Evolutionary conservation across 1,140 invertebrate species (phyloP), one percentile per base, ranked within the genome.

Genomic region (Drosophila nikananu): DNA sequence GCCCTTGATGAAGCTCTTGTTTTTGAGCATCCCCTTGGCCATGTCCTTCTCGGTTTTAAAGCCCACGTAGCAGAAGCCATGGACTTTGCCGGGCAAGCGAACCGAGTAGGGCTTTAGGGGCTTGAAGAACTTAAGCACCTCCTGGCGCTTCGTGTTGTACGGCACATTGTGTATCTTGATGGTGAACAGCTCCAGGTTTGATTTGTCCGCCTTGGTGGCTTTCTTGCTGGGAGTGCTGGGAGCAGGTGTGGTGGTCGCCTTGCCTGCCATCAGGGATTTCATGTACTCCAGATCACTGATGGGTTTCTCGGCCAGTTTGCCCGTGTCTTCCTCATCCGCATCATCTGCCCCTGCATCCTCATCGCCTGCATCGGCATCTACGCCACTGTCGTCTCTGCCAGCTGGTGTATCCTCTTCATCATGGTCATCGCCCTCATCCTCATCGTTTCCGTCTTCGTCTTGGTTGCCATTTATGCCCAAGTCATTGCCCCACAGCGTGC

Each of bases 1-100:
- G 54, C 95, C 96, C 76, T 94, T 96, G 95, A 97, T 94, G 92
- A 98, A 98, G 91, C 97, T 96, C 94, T 97, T 98, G 93, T 98
- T 95, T 94, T 98, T 98, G 35, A 95, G 94, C 71, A 99, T 93
- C 7, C 97, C 98, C 89, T 97, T 96, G 30, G 96, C 96, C 86
- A 97, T 94, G 70, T 97, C 96, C 74, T 95, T 96, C 84, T 98
- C 96, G 2, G 95, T 96, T 93, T 96, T 96, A 83, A 99, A 99
- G 8, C 97, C 97, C 52, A 98, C 96, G 94, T 97, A 99, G 35
- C 97, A 98, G 76, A 99, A 96, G n/a, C 97, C 97, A 89, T 96
- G 95, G 7, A 96, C 93, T 83, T 96, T 96, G 74, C 93, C 94
- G 0, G 97, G 97, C 35, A 98, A 93, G 72, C 97, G 94, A 64